Conservation (phyloP, 1,140 invertebrate species). For the Epicauta chinensis region DNA sequence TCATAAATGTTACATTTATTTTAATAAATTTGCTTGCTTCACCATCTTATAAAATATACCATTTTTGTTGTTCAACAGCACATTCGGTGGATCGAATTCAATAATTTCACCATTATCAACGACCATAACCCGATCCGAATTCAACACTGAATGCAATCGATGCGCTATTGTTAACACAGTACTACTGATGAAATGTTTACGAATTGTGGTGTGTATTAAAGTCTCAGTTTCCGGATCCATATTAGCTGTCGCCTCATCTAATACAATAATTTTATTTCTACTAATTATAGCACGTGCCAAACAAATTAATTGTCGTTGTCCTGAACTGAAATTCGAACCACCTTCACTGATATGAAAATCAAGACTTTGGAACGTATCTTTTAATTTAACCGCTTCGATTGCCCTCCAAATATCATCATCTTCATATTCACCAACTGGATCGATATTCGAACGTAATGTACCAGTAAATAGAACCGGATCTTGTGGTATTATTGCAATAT, state of each 20-base stretch:
- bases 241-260: conserved; percentile 71
- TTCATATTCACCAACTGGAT: conserved; percentile 68
- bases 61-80: conserved; percentile 54
- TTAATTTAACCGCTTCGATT: conserved; percentile 68
- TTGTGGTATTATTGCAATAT: conserved; percentile 75
- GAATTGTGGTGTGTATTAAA: conserved; percentile 61
- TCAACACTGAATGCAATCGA: conserved; percentile 74
- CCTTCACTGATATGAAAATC: conserved; percentile 51
- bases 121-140: conserved; percentile 66
- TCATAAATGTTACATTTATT: background rate
- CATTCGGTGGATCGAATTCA: conserved; percentile 66
- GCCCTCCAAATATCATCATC: conserved; percentile 74
- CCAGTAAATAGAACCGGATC: conserved; percentile 80
- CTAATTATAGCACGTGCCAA: conserved; percentile 67
- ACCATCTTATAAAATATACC: conserved; percentile 65
- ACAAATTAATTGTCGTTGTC: conserved; percentile 73
- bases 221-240: conserved; percentile 64
- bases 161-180: conserved; percentile 81
- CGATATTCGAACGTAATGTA: conserved; percentile 72
- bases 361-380: conserved; percentile 28
- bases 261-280: conserved; percentile 67
- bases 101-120: conserved; percentile 57
- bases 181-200: conserved; percentile 59
- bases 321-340: conserved; percentile 66
- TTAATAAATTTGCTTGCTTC: conserved; percentile 51